Evolutionary conservation across 1,140 invertebrate species (phyloP).

Genomic region (Pachyrhynchus sulphureomaculatus): DNA sequence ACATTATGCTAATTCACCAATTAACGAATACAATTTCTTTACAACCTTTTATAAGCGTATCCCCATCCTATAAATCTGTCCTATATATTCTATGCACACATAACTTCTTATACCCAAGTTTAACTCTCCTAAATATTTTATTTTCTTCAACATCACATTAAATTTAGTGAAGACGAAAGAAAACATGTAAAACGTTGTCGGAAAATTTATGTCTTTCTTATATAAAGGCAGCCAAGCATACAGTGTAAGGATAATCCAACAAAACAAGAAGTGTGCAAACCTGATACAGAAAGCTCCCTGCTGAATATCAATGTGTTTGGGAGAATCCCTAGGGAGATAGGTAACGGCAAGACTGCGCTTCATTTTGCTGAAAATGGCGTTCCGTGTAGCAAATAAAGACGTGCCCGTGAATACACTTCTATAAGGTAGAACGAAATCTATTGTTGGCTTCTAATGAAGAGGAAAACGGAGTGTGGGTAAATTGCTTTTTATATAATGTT

Average conservation of each 20-base stretch:
- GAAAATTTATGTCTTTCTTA: slow-evolving; percentile 19
- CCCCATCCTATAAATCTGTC: neutral
- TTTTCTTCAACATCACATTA: neutral
- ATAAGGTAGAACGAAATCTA: slow-evolving; percentile 22
- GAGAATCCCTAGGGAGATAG: slow-evolving; percentile 10
- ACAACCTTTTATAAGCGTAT: neutral
- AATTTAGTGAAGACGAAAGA: neutral
- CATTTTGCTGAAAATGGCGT: slow-evolving; percentile 21
- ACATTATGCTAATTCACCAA: too few species aligned
- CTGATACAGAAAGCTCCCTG: slow-evolving; percentile 28
- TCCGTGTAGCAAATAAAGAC: slow-evolving; percentile 23
- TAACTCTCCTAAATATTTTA: neutral
- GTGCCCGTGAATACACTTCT: neutral
- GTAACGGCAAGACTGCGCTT: slow-evolving; percentile 8
- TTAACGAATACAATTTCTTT: too few species aligned
- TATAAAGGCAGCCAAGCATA: slow-evolving; percentile 18
- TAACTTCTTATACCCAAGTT: too few species aligned
- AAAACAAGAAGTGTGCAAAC: slow-evolving; percentile 30
- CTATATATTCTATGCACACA: neutral
- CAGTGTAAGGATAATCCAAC: slow-evolving; percentile 28
- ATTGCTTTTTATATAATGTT: too few species aligned
- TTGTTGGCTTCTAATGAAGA: slow-evolving; percentile 2
- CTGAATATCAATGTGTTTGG: slow-evolving; percentile 28
- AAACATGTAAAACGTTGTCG: slow-evolving; percentile 7
- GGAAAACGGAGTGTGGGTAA: too few species aligned